phyloP scores from a whole-genome alignment of 2,113 vertebrate species.

The Pampusana beccarii region DNA sequence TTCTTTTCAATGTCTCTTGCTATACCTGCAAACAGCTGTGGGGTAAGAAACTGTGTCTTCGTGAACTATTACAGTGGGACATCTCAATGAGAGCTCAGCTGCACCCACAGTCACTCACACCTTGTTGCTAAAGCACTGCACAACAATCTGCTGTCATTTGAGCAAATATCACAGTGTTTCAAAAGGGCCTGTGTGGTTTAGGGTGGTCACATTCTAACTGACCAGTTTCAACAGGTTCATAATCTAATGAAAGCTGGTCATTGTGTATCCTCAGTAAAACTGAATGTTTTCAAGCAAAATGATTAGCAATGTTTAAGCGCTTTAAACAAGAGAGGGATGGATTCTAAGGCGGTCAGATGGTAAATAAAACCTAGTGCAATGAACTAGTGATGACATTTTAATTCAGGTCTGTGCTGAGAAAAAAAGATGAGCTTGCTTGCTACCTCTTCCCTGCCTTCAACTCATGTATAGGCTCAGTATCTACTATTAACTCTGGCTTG shows the following conservation, averaged over 20 bases:
- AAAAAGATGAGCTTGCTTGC: background rate
- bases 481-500: background rate
- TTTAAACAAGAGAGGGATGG: background rate
- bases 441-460: background rate
- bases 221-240: background rate
- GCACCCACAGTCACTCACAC: accelerated
- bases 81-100: background rate
- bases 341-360: background rate
- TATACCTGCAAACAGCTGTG: background rate
- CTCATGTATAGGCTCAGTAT: background rate
- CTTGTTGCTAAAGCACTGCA: background rate
- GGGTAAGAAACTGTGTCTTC: background rate
- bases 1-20: background rate
- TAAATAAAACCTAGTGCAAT: background rate
- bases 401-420: background rate
- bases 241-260: background rate
- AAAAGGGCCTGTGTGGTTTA: background rate
- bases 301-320: background rate
- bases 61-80: background rate
- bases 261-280: background rate
- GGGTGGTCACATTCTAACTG: background rate
- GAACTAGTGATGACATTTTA: background rate
- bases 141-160: background rate
- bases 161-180: background rate
- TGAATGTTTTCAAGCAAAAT: background rate